phyloP scores from a whole-genome alignment of 2,888 invertebrate genomes.

The Phalangium opilio region DNA sequence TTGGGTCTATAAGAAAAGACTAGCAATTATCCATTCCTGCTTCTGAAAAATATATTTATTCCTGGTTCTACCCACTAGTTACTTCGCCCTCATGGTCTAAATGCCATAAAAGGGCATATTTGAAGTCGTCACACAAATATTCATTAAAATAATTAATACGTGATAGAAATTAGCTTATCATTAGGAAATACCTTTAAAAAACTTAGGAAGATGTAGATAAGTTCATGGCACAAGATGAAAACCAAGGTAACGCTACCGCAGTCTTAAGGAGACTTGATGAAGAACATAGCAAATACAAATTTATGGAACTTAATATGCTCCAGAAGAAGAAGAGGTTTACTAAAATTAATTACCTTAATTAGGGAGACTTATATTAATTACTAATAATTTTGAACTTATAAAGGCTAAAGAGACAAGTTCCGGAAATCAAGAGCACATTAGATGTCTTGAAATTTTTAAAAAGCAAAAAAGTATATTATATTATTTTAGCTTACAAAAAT shows the following conservation, averaged over 20 bases:
- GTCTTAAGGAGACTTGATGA: slow-evolving; percentile 77
- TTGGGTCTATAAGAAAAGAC: too few species aligned
- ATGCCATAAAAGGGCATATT: too few species aligned
- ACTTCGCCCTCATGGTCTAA: too few species aligned
- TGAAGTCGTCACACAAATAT: too few species aligned
- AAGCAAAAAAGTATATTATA: slow-evolving; percentile 43
- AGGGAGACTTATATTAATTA: background rate
- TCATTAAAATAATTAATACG: too few species aligned
- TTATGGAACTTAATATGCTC: slow-evolving; percentile 83
- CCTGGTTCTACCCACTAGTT: too few species aligned
- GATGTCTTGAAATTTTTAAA: slow-evolving; percentile 81
- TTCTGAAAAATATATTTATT: too few species aligned
- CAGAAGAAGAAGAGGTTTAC: slow-evolving; percentile 58
- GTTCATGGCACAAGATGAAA: slow-evolving; percentile 71
- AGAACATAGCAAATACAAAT: slow-evolving; percentile 88
- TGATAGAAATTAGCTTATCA: too few species aligned
- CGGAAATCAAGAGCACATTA: slow-evolving; percentile 79
- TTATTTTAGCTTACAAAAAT: background rate
- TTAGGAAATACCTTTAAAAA: too few species aligned
- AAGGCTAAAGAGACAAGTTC: slow-evolving; percentile 70
- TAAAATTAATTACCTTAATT: too few species aligned
- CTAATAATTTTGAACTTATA: slow-evolving; percentile 16
- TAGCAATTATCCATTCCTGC: too few species aligned
- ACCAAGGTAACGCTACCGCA: slow-evolving; percentile 63
- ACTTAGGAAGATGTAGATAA: slow-evolving; percentile 79